Evolutionary conservation across 2,888 invertebrate genomes (phyloP), one percentile per base, ranked within the genome.

Genomic region (Invenusta paracnida): DNA sequence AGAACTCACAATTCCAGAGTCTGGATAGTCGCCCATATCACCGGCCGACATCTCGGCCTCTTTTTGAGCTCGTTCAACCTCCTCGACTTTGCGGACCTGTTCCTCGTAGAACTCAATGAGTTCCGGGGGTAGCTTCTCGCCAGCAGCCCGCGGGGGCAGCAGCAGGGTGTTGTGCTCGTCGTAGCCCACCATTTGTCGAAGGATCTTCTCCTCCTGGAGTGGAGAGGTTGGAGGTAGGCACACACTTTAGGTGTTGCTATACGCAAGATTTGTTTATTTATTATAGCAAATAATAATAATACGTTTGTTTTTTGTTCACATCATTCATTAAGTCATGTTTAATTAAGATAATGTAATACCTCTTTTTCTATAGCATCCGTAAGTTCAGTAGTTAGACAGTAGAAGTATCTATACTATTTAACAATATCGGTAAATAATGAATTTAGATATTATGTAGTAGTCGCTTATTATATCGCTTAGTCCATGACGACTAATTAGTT

Each of bases 111-210:
- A 91, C 23, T 91, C 90, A 1, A 89, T 82, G 2, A 92, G 88
- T 87, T 91, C 91, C 48, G 86, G 87, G 0, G 92, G 91, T n/a
- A 92, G 89, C 88, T 90, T 91, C n/a, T 91, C 91, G n/a, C 89
- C 88, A 0, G 91, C 88, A 0, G 30, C 73, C 81, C 92, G 88
- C 0, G 92, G 91, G 48, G 92, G 92, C 30, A 92, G 89, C 5
- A 92, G 89, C 29, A 92, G 89, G 0, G 90, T 91, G 87, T 90
- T 90, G 88, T 89, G 90, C 85, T 91, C 91, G 88, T 92, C 91
- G 88, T 91, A 92, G 0, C 91, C 91, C 86, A 90, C 90, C 90
- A 92, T 90, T 79, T 91, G 87, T 11, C 92, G 89, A 86, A 92
- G 87, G 48, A 92, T 90, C 91, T 91, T 31, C 67, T 86, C 86